Base-by-base conservation (phyloP, 64 coral and sea anemone species). In the Porites australiensis region DNA sequence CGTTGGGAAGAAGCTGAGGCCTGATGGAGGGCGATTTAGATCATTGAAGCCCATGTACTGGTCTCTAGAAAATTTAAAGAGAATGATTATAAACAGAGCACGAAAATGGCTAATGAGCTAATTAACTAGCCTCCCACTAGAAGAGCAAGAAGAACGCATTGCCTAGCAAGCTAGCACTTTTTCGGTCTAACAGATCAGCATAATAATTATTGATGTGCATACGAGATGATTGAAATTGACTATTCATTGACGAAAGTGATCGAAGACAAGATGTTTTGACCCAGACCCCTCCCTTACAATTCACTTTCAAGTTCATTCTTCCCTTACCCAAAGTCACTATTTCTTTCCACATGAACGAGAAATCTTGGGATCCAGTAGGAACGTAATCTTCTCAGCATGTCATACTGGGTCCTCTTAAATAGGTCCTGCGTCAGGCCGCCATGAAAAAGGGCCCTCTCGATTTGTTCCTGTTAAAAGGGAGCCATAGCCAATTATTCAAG, bases 351-450 rank as follows among this genome's bases (percentile, higher is more conserved):
- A 51, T 99, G 98, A 72, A 99, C 94, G 5, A 99, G 83, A 58
- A 99, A 99, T 61, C 98, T 93, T 52, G 98, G 98, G 37, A 96
- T 92, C 98, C 98, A 99, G 18, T 99, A 99, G 5, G 98, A 96
- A 14, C 98, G 75, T 65, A 99, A 61, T 58, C 98, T 96, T 6
- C 98, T 79, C n/a, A 99, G 50, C 65, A 93, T 79, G 77, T 99
- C 98, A 75, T 99, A 99, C 64, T 99, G 98, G 10, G 98, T 99
- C 47, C 98, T 86, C 46, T 94, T 93, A 64, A 99, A 99, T 6
- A 99, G 73, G 62, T 99, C 98, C 75, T 96, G 91, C 13, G 98
- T 99, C 19, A 99, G 72, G 6, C 98, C 98, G 2, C 88, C 91
- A 57, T 99, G 83, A 51, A 88, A 90, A 19, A 96, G 77, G 9